Evolutionary conservation across 2,113 vertebrate genomes (phyloP), one percentile per base, ranked within the genome.

Genomic region (Carettochelys insculpta): DNA sequence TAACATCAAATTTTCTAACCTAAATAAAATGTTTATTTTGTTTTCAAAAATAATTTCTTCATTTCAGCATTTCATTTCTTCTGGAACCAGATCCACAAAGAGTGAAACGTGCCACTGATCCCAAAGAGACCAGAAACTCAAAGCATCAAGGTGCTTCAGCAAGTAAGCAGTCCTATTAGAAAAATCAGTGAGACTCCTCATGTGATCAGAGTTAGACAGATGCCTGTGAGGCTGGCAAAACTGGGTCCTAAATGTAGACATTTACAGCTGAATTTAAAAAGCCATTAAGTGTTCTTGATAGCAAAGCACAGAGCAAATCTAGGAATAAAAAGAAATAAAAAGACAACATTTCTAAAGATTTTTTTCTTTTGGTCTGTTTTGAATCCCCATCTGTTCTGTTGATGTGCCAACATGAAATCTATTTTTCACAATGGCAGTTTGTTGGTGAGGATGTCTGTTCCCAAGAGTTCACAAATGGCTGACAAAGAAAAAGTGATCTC

Each of bases 401-500:
- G 89, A 90, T 86, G 89, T 88, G 93, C 96, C 94, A 95, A 58
- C 86, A 94, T 76, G 76, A 86, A 95, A 93, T 95, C 92, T 54
- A 8, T 92, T 97, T 93, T 92, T 96, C 94, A 96, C 89, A 94
- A 94, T 76, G 83, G 94, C 88, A 96, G 91, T 96, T 95, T 96
- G 83, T 94, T 97, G 95, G 90, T 89, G 91, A 97, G 87, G 77
- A 90, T 94, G 87, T 95, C 95, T 97, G 95, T 93, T 96, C 93
- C 95, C 93, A 82, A 96, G 91, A 81, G 93, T 71, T 96, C 73
- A 43, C 34, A 53, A 95, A 89, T 88, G 91, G 77, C 89, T 87
- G 54, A 95, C 90, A 90, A 87, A 81, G 90, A 95, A 93, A 94
- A 94, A 95, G 61, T 75, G 83, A 95, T 84, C 56, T 77, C 56